Evolutionary conservation across 1,140 invertebrate species (phyloP).

Genomic region (Dinothrombium tinctorium): DNA sequence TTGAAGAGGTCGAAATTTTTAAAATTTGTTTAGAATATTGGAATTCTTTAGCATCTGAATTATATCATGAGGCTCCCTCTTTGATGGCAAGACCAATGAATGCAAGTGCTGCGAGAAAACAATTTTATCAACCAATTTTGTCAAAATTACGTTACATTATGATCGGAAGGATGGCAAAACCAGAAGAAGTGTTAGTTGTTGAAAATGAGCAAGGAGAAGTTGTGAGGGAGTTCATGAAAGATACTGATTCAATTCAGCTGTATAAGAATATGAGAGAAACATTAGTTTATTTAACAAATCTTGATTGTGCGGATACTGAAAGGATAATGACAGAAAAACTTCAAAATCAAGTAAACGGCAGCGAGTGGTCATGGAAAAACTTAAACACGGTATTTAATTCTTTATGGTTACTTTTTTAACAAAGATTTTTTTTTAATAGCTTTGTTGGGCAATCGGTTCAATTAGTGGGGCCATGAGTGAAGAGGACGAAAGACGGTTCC

Average conservation of each 20-base stretch:
- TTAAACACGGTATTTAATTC: conserved; percentile 52
- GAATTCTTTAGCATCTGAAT: conserved; percentile 70
- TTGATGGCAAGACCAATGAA: conserved; percentile 13
- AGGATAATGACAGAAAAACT: conserved; percentile 97
- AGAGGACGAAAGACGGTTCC: conserved; percentile 96
- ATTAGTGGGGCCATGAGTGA: conserved; percentile 98
- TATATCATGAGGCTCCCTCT: conserved; percentile 32
- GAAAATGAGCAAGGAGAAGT: conserved; percentile 99
- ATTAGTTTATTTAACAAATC: conserved; percentile 91
- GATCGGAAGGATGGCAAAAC: conserved; percentile 99
- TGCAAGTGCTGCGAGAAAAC: conserved; percentile 21
- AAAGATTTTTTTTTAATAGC: conserved; percentile 21
- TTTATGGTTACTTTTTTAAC: not conserved
- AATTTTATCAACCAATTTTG: conserved; percentile 50
- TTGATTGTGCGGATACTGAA: conserved; percentile 93
- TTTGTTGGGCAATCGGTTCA: conserved; percentile 99
- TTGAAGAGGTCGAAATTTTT: conserved; percentile 98
- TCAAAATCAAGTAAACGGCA: conserved; percentile 94
- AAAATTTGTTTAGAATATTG: conserved; percentile 99
- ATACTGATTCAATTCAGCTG: conserved; percentile 96
- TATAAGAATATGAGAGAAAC: conserved; percentile 99
- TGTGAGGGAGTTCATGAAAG: conserved; percentile 97
- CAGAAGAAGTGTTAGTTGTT: conserved; percentile 99
- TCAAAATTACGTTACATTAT: conserved; percentile 89
- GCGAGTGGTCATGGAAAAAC: conserved; percentile 99